Evolutionary conservation across 2,888 invertebrate genomes (phyloP), one percentile per base, ranked within the genome.

Genomic region (Heteromyza rotundicornis): DNA sequence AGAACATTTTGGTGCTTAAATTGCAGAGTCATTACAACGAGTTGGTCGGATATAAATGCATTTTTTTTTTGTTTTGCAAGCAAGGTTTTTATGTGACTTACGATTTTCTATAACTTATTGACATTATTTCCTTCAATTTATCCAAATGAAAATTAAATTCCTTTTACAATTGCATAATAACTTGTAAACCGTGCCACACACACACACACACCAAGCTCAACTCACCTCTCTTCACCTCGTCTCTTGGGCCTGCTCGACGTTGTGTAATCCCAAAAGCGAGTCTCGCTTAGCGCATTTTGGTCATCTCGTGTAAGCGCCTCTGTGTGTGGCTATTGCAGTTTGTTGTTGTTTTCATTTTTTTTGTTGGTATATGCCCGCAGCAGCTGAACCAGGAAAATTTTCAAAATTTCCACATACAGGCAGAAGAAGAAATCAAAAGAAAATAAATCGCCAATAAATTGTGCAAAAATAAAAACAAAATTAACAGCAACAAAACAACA

Each of bases 361-460:
- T n/a, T n/a, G n/a, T n/a, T n/a, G n/a, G n/a, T 32, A 53, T 53
- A 54, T 24, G 44, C 24, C n/a, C 44, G 24, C 14, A 35, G 14
- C 36, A n/a, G 23, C 22, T 50, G 53, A 52, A 75, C 69, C 77
- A 75, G 77, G 77, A 75, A 75, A 76, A 73, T 77, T 75, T 72
- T 71, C 65, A 75, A 70, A n/a, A 69, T 76, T 75, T 74, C 64
- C 65, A 65, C 58, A 65, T 50, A 3, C 12, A n/a, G 5, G 40
- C 40, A 40, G 14, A 10, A 40, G 14, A 40, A 40, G 14, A 40
- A 40, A 7, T 10, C 14, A 14, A 40, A 7, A 40, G 3, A 40
- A 40, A 40, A 40, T 40, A 40, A 40, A 40, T n/a, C 40, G 40
- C 16, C 16, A 27, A 27, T 27, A 27, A 40, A 40, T 40, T n/a